A percentile compares a stretch with the other conserved stretches of the same genome.
Evolutionary conservation across 2,888 invertebrate genomes (phyloP).

Genomic region (Euzophera pinguis): DNA sequence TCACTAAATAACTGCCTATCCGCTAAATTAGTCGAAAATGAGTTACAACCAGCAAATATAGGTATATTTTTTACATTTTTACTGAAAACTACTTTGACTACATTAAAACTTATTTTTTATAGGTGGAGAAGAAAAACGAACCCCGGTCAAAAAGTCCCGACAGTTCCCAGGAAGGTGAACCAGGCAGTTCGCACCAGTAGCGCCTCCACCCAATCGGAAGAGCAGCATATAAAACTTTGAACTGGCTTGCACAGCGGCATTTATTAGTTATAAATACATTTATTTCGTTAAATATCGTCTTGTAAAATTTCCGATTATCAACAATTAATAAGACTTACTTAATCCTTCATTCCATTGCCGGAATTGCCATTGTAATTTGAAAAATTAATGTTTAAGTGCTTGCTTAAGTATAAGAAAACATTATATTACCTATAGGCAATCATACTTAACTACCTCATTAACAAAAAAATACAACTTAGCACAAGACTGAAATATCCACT

Average conservation of each 20-base stretch:
- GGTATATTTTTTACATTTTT: too few relatives aligned
- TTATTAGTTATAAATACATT: constrained; percentile 27
- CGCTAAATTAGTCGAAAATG: too few relatives aligned
- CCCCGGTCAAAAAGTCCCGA: constrained; percentile 58
- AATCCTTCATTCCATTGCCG: constrained; percentile 10
- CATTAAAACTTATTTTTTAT: neutral
- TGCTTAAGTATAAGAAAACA: neutral
- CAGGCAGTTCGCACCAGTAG: constrained; percentile 52
- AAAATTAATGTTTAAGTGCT: neutral
- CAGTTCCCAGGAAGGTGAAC: constrained; percentile 60
- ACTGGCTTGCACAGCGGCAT: constrained; percentile 19
- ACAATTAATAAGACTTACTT: constrained; percentile 11
- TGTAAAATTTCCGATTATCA: neutral
- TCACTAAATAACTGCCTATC: too few relatives aligned
- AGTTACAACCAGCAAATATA: too few relatives aligned
- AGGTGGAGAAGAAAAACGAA: constrained; percentile 47
- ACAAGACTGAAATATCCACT: constrained; percentile 72
- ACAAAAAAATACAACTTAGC: constrained; percentile 30
- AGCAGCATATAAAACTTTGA: neutral
- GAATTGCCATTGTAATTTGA: neutral
- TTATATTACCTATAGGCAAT: constrained; percentile 6
- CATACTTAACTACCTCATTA: constrained; percentile 55
- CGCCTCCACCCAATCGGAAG: constrained; percentile 30
- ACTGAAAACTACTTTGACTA: too few relatives aligned
- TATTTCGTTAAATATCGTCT: constrained; percentile 13